These are phyloP conservation scores for Agriopis aurantiaria DNA, from an alignment of 2,888 invertebrate species.

Conservation along the genomic window DNA sequence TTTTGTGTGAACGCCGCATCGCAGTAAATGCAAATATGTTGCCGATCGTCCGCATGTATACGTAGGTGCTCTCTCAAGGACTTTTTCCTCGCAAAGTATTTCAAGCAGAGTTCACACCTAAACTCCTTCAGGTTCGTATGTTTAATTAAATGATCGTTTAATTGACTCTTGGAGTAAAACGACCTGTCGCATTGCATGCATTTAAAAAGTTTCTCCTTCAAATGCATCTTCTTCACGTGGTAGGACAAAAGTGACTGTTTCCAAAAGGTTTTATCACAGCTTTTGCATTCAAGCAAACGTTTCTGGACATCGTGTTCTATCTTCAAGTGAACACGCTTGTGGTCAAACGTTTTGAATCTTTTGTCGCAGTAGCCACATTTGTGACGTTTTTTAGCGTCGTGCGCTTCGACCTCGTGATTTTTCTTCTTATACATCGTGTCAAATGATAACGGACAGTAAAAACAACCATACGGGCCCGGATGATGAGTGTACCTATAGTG, in stretches of 20 bases:
- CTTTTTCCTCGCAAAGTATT: constrained; percentile 60
- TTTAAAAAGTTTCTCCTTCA: constrained; percentile 41
- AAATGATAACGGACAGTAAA: constrained; percentile 71
- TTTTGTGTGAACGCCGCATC: constrained; percentile 54
- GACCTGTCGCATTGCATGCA: too few relatives aligned
- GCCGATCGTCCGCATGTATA: constrained; percentile 58
- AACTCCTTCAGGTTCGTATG: constrained; percentile 74
- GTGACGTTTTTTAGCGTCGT: constrained; percentile 35
- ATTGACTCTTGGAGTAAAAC: constrained; percentile 50
- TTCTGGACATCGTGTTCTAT: constrained; percentile 23
- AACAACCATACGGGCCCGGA: constrained; percentile 58
- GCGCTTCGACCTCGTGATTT: constrained; percentile 69
- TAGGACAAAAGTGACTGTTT: constrained; percentile 43
- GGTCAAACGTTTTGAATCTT: constrained; percentile 50
- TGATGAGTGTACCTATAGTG: constrained; percentile 57
- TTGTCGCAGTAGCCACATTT: constrained; percentile 50
- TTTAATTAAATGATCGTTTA: constrained; percentile 68
- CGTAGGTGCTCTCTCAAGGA: constrained; percentile 66
- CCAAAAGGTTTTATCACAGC: constrained; percentile 47
- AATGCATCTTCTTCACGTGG: constrained; percentile 54
- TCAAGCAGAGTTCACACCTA: constrained; percentile 63
- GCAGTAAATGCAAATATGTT: constrained; percentile 52
- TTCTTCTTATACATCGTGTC: constrained; percentile 68
- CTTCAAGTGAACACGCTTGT: constrained; percentile 41
- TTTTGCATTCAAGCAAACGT: constrained; percentile 46